These are phyloP conservation scores for Diplazon laetatorius DNA, from an alignment of 2,888 invertebrate species.

Conservation along the genomic window DNA sequence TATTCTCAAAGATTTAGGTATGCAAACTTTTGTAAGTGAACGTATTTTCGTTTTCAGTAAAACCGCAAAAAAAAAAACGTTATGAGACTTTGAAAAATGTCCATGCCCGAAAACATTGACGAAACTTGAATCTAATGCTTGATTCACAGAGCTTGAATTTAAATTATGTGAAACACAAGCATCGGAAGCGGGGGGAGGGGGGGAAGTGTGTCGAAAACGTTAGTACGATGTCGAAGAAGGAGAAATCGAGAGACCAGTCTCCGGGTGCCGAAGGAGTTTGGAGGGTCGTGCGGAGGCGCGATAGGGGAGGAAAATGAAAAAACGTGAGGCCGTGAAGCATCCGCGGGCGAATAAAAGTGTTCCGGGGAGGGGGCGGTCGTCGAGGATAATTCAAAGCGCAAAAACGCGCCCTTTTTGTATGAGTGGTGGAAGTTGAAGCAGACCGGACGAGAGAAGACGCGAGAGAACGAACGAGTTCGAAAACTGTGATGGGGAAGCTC, in stretches of 20 bases:
- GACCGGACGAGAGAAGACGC: constrained; percentile 51
- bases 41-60: too few species aligned
- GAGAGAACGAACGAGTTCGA: constrained; percentile 46
- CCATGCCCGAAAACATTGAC: too few species aligned
- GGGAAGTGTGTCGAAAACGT: constrained; percentile 23
- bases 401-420: too few species aligned
- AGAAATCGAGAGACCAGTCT: constrained; percentile 43
- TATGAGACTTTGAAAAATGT: too few species aligned
- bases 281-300: constrained; percentile 60
- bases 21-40: too few species aligned
- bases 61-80: too few species aligned
- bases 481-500: constrained; percentile 47
- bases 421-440: constrained; percentile 56
- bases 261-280: constrained; percentile 49
- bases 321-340: constrained; percentile 61
- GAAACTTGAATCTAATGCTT: too few species aligned
- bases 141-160: too few species aligned
- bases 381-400: constrained; percentile 74
- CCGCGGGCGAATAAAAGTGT: constrained; percentile 59
- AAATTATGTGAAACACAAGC: too few species aligned
- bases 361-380: constrained; percentile 65
- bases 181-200: too few species aligned
- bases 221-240: constrained; percentile 35
- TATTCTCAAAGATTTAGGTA: too few species aligned
- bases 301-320: constrained; percentile 64